A percentile compares a stretch with the other conserved stretches of the same genome.
Conservation (phyloP, 2,797 vertebrate species). For the Streptopelia turtur region DNA sequence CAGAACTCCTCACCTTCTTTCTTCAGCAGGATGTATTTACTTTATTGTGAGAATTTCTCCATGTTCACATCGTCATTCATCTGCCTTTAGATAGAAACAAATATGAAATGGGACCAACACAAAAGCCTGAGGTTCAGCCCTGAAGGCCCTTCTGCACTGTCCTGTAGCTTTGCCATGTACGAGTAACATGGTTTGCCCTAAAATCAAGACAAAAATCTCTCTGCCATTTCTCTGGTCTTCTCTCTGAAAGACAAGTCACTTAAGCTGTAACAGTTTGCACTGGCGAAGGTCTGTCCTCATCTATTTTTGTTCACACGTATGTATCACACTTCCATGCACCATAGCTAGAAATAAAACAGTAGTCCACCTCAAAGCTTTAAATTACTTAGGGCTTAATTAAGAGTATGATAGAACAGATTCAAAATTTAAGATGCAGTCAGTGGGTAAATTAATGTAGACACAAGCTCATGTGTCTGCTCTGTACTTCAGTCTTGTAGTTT, state of each 20-base stretch:
- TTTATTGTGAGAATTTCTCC: neutral
- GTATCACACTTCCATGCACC: slow-evolving; percentile 50
- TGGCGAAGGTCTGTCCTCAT: slow-evolving; percentile 41
- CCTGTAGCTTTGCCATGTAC: neutral
- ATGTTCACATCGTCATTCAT: neutral
- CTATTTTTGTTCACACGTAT: slow-evolving; percentile 47
- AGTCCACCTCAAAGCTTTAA: slow-evolving; percentile 44
- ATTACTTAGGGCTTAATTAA: slow-evolving; percentile 58
- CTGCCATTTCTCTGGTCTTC: neutral
- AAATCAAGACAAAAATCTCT: neutral
- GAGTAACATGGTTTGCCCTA: neutral
- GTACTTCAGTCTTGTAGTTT: neutral
- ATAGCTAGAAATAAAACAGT: slow-evolving; percentile 56
- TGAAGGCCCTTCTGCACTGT: neutral
- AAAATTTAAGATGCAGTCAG: slow-evolving; percentile 47
- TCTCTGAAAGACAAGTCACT: neutral
- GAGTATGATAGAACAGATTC: slow-evolving; percentile 31
- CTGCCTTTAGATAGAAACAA: neutral
- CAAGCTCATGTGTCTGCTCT: neutral
- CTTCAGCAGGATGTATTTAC: neutral
- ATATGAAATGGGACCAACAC: neutral
- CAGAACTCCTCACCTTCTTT: neutral
- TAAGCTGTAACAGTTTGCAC: slow-evolving; percentile 19
- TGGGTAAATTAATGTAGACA: slow-evolving; percentile 38
- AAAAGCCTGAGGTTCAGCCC: neutral